Evolutionary conservation across 2,797 vertebrate species (phyloP).

Genomic region (Tapera naevia): DNA sequence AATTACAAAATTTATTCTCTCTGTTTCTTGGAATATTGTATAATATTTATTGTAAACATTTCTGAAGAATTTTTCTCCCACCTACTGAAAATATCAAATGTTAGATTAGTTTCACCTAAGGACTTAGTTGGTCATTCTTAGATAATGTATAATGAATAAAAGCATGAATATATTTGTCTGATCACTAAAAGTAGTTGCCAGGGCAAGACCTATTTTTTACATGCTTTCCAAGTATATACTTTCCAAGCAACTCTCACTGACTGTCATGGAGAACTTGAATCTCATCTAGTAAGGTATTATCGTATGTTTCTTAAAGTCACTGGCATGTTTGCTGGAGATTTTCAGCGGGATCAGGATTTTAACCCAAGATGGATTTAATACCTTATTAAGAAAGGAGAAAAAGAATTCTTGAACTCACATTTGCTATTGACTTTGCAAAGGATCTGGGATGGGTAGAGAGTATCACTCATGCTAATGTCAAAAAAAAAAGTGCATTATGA

Average conservation of each 20-base stretch:
- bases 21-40: background rate
- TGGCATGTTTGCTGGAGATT: background rate
- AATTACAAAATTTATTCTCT: background rate
- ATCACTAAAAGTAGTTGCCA: background rate
- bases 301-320: background rate
- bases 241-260: rapidly evolving
- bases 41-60: constrained; percentile 38
- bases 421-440: background rate
- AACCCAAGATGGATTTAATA: background rate
- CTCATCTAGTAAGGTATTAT: background rate
- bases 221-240: background rate
- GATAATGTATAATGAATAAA: background rate
- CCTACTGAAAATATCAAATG: constrained; percentile 73
- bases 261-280: background rate
- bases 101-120: constrained; percentile 56
- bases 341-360: background rate
- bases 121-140: background rate
- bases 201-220: background rate
- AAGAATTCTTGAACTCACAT: background rate
- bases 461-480: background rate
- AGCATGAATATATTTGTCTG: background rate
- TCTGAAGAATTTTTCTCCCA: constrained; percentile 76
- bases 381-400: background rate
- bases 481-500: background rate
- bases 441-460: background rate